These are phyloP conservation scores for Xenus cinereus DNA, from an alignment of 2,113 vertebrate species.

Conservation along the genomic window DNA sequence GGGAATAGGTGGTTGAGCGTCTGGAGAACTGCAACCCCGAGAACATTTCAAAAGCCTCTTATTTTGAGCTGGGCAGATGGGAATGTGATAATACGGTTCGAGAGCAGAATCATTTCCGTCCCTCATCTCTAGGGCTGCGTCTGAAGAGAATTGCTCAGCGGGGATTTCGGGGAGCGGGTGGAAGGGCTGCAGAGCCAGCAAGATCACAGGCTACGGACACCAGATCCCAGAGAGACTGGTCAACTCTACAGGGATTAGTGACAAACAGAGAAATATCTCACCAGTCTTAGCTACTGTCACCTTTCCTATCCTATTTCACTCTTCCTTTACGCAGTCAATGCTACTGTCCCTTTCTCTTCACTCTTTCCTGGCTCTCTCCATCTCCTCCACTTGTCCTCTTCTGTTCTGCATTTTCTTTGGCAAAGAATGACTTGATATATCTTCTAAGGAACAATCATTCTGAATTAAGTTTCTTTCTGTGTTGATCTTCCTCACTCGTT, in stretches of 20 bases:
- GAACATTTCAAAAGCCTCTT: slow-evolving; percentile 30
- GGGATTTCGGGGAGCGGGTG: neutral
- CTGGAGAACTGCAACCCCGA: neutral
- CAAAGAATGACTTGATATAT: neutral
- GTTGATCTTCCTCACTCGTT: neutral
- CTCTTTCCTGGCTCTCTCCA: neutral
- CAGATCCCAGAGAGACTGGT: neutral
- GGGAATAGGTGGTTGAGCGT: neutral
- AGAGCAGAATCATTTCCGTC: neutral
- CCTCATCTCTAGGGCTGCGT: neutral
- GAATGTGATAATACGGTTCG: neutral
- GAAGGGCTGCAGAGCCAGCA: neutral
- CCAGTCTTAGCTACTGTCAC: neutral
- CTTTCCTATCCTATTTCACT: neutral
- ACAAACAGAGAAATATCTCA: neutral
- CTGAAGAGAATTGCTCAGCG: neutral
- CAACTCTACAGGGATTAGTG: neutral
- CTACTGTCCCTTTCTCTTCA: neutral
- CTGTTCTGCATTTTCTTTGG: neutral
- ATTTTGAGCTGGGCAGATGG: neutral
- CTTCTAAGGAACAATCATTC: neutral
- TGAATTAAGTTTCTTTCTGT: neutral
- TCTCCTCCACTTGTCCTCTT: neutral
- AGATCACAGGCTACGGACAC: neutral
- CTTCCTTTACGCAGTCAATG: neutral